Evolutionary conservation across 1,140 invertebrate genomes (phyloP), one percentile per base, ranked within the genome.

Genomic region (Rhagoletis zephyria): DNA sequence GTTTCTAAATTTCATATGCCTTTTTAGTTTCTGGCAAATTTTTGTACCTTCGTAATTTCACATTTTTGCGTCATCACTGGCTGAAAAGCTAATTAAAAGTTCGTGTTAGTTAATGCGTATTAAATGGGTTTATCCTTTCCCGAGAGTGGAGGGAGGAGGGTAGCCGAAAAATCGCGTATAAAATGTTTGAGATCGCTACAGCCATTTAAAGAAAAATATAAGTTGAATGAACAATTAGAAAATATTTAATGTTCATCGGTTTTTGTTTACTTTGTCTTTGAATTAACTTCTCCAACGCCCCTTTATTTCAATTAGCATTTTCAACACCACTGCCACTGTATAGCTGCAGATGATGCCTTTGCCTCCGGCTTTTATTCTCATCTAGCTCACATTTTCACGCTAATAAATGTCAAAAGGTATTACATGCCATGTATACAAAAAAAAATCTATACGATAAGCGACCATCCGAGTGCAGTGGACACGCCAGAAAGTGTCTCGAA

Each of bases 371-470:
- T 67, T 40, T 67, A 30, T 30, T 14, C 40, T 45, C 40, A 74
- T 74, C 67, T 63, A 45, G 42, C 67, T 45, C 67, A 48, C 42
- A 16, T 74, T 85, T 85, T 61, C 19, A 85, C 42, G 89, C 89
- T 91, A 90, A 91, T 91, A 91, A 91, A 91, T 91, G 90, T 91
- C 90, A 91, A 90, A 90, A 90, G 88, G 89, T 88, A 91, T 88
- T 81, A 87, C 60, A 88, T 88, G 88, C 89, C 89, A 91, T 90
- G 89, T 88, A 87, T 90, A 42, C 59, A 59, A 87, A 87, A 87
- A 88, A 85, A 87, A 88, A 88, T 85, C 60, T 81, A 88, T 86
- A 87, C 67, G 88, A 10, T n/a, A 1, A 12, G 40, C 42, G 42
- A 74, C 67, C 4, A 45, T 45, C 67, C 67, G 67, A 12, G 16